phyloP scores from a whole-genome alignment of 1,140 invertebrate genomes.

The Grapholita molesta region DNA sequence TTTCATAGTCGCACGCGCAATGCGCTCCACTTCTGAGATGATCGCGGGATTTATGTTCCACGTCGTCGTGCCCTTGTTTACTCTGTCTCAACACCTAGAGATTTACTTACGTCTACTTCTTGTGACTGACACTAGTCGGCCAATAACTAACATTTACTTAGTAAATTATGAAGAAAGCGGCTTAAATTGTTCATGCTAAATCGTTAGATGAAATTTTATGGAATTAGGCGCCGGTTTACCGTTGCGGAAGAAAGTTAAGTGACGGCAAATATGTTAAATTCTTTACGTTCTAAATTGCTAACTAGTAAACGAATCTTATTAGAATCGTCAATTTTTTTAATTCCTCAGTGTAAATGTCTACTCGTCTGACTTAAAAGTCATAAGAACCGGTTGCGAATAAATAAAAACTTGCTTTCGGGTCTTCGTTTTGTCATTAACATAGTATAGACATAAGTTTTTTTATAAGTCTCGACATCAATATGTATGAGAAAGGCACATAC shows the following conservation, averaged over 20 bases:
- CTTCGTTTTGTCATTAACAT: not conserved
- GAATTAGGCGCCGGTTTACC: conserved; percentile 48
- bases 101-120: not conserved
- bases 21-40: conserved; percentile 4
- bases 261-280: conserved; percentile 47
- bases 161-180: not conserved
- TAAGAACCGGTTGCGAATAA: not conserved
- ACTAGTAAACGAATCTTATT: conserved; percentile 55
- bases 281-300: conserved; percentile 39
- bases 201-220: conserved; percentile 37
- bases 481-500: not conserved
- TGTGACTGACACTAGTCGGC: not conserved
- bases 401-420: not conserved
- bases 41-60: conserved; percentile 38
- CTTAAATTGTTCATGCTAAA: conserved; percentile 2
- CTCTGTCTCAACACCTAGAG: conserved; percentile 2
- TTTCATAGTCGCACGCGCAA: not conserved
- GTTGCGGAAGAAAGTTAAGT: conserved; percentile 64
- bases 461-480: not conserved
- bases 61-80: conserved; percentile 64
- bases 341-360: not conserved
- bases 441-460: not conserved
- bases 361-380: not conserved
- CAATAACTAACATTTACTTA: not conserved
- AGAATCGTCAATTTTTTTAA: conserved; percentile 29